Evolutionary conservation across 2,113 vertebrate species (phyloP).

Genomic region (Pongo pygmaeus): DNA sequence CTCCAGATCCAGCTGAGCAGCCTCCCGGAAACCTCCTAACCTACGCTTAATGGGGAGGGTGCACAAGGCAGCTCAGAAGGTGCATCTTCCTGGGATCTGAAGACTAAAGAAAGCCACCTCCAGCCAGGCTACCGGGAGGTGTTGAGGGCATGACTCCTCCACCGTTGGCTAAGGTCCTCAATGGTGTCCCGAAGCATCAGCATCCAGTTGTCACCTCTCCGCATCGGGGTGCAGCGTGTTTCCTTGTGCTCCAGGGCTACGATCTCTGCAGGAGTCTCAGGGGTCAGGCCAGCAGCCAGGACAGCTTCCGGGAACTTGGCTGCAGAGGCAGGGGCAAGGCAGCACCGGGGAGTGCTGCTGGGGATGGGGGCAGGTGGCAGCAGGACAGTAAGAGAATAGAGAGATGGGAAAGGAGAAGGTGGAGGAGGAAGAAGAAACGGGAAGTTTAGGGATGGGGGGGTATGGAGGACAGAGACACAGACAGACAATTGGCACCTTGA

Average conservation of each 20-base stretch:
- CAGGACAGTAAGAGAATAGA: not conserved
- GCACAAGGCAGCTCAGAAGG: too few species aligned
- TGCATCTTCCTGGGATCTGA: accelerated
- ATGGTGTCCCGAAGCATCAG: slow-evolving; percentile 79
- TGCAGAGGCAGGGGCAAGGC: slow-evolving; percentile 92
- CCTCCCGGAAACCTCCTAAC: too few species aligned
- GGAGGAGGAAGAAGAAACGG: not conserved
- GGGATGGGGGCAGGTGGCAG: not conserved
- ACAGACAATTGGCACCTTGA: not conserved
- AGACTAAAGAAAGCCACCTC: not conserved
- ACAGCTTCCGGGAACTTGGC: slow-evolving; percentile 91
- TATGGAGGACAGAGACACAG: not conserved
- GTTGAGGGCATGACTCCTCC: not conserved
- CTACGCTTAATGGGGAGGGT: not conserved
- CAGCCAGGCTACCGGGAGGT: not conserved
- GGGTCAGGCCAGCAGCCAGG: slow-evolving; percentile 85
- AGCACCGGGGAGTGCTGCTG: slow-evolving; percentile 83
- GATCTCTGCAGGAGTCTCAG: slow-evolving; percentile 85
- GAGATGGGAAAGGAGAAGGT: not conserved
- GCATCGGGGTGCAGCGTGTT: slow-evolving; percentile 84
- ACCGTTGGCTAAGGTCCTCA: not conserved
- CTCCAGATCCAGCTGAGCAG: not conserved
- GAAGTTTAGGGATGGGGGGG: too few species aligned
- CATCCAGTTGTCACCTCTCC: slow-evolving; percentile 86
- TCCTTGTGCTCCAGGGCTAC: slow-evolving; percentile 83